These are phyloP conservation scores for Elachura formosa DNA, from an alignment of 2,113 vertebrate genomes.

Conservation along the genomic window DNA sequence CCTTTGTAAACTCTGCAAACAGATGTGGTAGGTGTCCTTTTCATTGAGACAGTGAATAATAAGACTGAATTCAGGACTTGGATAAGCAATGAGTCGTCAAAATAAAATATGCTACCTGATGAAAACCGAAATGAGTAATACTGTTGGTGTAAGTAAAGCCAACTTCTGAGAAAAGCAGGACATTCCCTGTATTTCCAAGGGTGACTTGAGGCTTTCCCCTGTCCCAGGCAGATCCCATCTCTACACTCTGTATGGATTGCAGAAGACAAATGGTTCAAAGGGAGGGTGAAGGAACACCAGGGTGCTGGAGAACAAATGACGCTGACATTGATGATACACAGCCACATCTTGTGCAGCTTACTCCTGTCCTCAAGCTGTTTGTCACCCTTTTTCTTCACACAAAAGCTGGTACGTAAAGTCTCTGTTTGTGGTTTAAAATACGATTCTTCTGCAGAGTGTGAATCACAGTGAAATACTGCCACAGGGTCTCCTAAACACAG, in stretches of 20 bases:
- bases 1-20: fast-evolving
- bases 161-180: background rate
- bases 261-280: background rate
- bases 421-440: background rate
- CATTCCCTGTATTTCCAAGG: background rate
- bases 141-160: background rate
- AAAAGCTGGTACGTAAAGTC: background rate
- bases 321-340: background rate
- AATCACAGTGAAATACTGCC: background rate
- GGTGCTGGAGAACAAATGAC: background rate
- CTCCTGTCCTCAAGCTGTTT: background rate
- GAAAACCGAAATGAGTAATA: background rate
- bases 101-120: background rate
- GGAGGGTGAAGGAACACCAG: background rate
- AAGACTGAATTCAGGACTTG: background rate
- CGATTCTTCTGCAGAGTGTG: background rate
- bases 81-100: background rate
- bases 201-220: background rate
- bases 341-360: background rate
- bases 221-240: background rate
- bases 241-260: background rate
- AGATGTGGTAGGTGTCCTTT: background rate
- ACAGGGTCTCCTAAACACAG: background rate
- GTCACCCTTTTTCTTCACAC: background rate
- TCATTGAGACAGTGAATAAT: background rate